Base-by-base conservation (phyloP, 2,888 invertebrate species). In the Caenorhabditis macrosperma region DNA sequence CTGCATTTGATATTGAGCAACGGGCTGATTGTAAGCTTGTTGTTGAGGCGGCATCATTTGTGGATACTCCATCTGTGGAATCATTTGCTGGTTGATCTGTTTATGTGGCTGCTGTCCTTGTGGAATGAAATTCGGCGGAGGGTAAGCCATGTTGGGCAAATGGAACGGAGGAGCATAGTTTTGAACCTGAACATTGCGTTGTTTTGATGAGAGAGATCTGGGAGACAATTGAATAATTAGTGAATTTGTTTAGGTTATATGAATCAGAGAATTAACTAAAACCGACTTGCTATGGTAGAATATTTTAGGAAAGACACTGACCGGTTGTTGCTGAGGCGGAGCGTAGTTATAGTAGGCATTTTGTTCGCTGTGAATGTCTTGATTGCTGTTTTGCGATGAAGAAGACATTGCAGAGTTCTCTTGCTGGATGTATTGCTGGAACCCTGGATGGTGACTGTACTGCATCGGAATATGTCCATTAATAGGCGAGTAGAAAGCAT, bases 81-180 rank as follows among this genome's bases (percentile, higher is more conserved):
- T 35, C 44, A 61, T 60, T 24, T 41, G 59, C 4, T 12, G 28
- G 12, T n/a, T 33, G 17, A 26, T 46, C 55, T 44, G 41, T 4
- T 61, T 54, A 17, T 52, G 52, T n/a, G 38, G 15, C 20, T 52
- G 52, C 20, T 60, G 59, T 12, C 15, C n/a, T 35, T 61, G 71
- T 2, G 55, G 48, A 46, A 15, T 30, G 28, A 63, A 63, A 30
- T 57, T 59, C 9, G 74, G 74, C 9, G 74, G 74, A n/a, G 74
- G 74, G 22, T 44, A 74, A 5, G 64, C 3, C 74, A 64, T 64
- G 24, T 74, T 66, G 5, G 64, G 74, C 22, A 72, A n/a, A 22
- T 57, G 63, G 48, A 46, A 55, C 15, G 30, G 52, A 2, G 3
- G n/a, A 3, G 50, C 33, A 57, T 41, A 64, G 33, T 38, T 59